Evolutionary conservation across 2,888 invertebrate species (phyloP).

Genomic region (Danaus chrysippus): DNA sequence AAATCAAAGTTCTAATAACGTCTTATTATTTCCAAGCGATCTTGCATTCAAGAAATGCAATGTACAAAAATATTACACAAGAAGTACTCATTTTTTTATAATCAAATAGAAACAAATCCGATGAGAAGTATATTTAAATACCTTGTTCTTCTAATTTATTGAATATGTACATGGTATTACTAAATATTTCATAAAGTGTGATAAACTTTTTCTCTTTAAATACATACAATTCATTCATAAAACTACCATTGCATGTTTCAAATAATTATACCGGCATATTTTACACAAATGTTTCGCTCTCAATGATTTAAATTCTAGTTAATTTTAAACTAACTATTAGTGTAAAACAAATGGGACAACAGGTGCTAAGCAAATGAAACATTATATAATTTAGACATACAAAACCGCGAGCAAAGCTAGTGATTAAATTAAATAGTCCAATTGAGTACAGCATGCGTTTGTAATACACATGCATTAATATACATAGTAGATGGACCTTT

Average conservation of each 20-base stretch:
- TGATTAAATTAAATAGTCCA: slow-evolving; percentile 39
- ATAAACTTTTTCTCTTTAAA: background rate
- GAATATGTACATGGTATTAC: background rate
- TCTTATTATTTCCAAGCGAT: slow-evolving; percentile 28
- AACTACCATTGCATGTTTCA: background rate
- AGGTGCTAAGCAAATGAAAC: slow-evolving; percentile 21
- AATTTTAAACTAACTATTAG: slow-evolving; percentile 9
- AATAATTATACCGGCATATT: background rate
- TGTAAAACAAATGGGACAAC: slow-evolving; percentile 18
- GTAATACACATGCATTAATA: slow-evolving; percentile 64
- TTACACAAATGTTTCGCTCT: background rate
- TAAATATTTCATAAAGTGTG: background rate
- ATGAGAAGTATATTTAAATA: background rate
- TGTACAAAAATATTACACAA: slow-evolving; percentile 19
- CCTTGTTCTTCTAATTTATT: background rate
- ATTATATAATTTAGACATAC: slow-evolving; percentile 33
- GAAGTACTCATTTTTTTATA: slow-evolving; percentile 15
- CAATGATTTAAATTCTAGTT: slow-evolving; percentile 5
- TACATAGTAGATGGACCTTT: slow-evolving; percentile 55
- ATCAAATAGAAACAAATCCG: background rate
- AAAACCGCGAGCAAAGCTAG: slow-evolving; percentile 36
- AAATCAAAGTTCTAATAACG: slow-evolving; percentile 9
- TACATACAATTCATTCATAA: background rate
- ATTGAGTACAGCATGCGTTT: slow-evolving; percentile 41
- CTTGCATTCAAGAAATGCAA: slow-evolving; percentile 26